phyloP scores from a whole-genome alignment of 1,140 invertebrate species.

The Cotesia chilonis region DNA sequence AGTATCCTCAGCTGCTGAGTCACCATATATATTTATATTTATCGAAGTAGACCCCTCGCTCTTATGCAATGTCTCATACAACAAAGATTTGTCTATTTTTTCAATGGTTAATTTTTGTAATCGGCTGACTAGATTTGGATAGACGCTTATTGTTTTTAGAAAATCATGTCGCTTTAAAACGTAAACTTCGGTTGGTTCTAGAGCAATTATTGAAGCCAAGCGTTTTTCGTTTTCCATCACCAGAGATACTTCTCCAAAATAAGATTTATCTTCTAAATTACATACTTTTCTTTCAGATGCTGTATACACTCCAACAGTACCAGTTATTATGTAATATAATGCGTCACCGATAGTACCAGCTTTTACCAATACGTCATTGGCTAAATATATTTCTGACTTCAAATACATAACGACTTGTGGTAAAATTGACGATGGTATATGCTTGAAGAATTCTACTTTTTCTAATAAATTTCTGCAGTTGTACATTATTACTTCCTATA shows the following conservation, averaged over 20 bases:
- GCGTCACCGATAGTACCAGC: conserved; percentile 57
- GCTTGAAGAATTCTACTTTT: conserved; percentile 62
- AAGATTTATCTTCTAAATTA: conserved; percentile 57
- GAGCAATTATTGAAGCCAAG: conserved; percentile 65
- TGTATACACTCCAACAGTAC: conserved; percentile 66
- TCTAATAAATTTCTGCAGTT: conserved; percentile 60
- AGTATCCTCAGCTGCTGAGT: neutral
- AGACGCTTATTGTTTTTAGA: conserved; percentile 47
- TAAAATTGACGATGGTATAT: conserved; percentile 56
- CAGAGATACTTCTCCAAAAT: conserved; percentile 62
- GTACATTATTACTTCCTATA: conserved; percentile 62
- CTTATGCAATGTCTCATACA: conserved; percentile 33
- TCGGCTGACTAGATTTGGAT: conserved; percentile 51
- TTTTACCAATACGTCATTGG: conserved; percentile 65
- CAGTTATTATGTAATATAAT: conserved; percentile 65
- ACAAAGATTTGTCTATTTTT: conserved; percentile 43
- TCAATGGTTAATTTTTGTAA: conserved; percentile 51
- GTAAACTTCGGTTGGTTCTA: conserved; percentile 69
- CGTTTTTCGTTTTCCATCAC: conserved; percentile 66
- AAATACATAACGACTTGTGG: conserved; percentile 57
- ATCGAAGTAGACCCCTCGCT: neutral
- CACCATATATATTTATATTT: conserved; percentile 2
- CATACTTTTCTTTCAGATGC: conserved; percentile 58
- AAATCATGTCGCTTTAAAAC: conserved; percentile 64
- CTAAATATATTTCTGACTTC: conserved; percentile 61